A percentile compares a stretch with the other conserved stretches of the same genome.
Conservation (phyloP, 2,888 invertebrate genomes). For the Campopleginae sp. region DNA sequence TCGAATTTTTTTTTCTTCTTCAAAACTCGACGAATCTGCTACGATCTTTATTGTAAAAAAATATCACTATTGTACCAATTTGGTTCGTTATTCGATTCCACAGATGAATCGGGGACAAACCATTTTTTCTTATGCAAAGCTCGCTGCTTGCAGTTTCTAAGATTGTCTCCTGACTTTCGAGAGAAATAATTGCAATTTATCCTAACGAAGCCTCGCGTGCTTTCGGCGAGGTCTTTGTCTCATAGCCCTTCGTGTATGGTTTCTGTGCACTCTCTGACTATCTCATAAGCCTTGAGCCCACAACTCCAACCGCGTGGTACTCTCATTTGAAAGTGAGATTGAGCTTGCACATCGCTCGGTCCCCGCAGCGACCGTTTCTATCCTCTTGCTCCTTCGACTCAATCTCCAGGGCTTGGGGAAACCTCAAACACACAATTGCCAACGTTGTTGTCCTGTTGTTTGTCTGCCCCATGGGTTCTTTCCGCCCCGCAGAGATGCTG, state of each 20-base stretch:
- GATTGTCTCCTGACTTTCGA: slow-evolving; percentile 19
- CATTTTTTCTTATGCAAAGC: background rate
- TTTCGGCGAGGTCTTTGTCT: slow-evolving; percentile 36
- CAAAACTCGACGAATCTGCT: background rate
- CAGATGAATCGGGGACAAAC: background rate
- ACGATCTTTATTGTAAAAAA: background rate
- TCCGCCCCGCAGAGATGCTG: background rate
- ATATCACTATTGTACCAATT: background rate
- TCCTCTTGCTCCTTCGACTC: background rate
- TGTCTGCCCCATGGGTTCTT: background rate
- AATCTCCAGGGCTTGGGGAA: background rate
- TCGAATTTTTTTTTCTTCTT: too few relatives aligned
- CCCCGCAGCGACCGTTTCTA: background rate
- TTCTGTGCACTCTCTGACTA: background rate
- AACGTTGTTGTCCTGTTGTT: slow-evolving; percentile 9
- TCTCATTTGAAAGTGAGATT: slow-evolving; percentile 61
- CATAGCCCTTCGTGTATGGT: background rate
- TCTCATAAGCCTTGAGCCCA: slow-evolving; percentile 8
- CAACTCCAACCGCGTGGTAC: slow-evolving; percentile 26
- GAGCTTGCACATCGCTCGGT: background rate
- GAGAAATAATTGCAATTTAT: slow-evolving; percentile 55
- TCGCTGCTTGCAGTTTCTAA: slow-evolving; percentile 15
- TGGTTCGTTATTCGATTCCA: background rate
- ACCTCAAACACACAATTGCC: slow-evolving; percentile 24
- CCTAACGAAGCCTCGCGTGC: slow-evolving; percentile 7